Evolutionary conservation across 2,113 vertebrate genomes (phyloP), one percentile per base, ranked within the genome.

Genomic region (Gavia stellata): DNA sequence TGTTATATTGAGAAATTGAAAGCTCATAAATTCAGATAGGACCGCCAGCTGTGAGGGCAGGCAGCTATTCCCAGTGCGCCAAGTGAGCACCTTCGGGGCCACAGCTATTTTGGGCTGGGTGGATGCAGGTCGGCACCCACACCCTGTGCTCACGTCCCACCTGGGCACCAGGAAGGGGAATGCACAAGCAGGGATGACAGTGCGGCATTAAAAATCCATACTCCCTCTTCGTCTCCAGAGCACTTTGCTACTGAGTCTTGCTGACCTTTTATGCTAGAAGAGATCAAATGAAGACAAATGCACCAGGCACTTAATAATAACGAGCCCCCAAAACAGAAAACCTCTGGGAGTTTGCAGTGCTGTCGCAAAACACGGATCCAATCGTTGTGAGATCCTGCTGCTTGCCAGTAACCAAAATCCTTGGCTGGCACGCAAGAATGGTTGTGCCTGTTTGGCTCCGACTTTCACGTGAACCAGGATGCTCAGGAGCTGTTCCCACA

Each of bases 301-400:
- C 17, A 67, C 36, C 45, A 28, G 71, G n/a, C 45, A 17, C 29
- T 67, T 38, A 10, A 24, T 13, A 56, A 33, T 9, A 55, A 79
- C 1, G n/a, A 94, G 50, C 45, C 31, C 58, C 49, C 36, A 25
- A 28, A 74, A 2, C 7, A 92, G 56, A 67, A 87, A 55, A 11
- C 10, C 61, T 42, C 47, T 31, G 61, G 61, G 84, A 72, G 40
- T 14, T 58, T 28, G 45, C 21, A 36, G 34, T 19, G 61, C 26
- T 81, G 14, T 21, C 1, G 0, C 70, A 66, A 66, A 90, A 47
- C 79, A 85, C 0, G 0, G 40, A 44, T 34, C 29, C 0, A 0
- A 38, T 11, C 9, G 4, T 12, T 59, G 26, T 40, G 63, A 81
- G 81, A 80, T 65, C 58, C 47, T 62, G 71, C 61, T 34, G 67